phyloP scores from a whole-genome alignment of 2,888 invertebrate genomes.

The Opisthograptis luteolata region DNA sequence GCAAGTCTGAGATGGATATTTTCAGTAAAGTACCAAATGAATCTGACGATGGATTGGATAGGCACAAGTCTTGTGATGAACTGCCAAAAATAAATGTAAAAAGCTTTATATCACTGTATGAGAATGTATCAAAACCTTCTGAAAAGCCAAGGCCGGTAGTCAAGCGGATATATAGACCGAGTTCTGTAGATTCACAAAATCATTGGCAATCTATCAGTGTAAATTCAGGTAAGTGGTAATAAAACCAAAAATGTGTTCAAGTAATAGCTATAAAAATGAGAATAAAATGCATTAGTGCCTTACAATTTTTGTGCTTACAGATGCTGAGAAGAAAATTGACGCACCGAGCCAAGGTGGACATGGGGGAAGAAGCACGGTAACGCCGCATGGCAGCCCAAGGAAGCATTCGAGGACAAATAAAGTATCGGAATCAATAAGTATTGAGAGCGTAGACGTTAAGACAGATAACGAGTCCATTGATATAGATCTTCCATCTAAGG shows the following conservation, averaged over 20 bases:
- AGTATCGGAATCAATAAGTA: conserved; percentile 46
- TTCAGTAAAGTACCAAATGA: conserved; percentile 64
- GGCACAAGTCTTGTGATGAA: conserved; percentile 75
- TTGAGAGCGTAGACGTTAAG: conserved; percentile 46
- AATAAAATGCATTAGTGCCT: no score
- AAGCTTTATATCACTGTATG: conserved; percentile 73
- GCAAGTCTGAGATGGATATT: conserved; percentile 80
- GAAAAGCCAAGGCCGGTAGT: conserved; percentile 43
- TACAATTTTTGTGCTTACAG: conserved; percentile 48
- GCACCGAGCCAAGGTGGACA: conserved; percentile 19
- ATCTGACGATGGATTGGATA: conserved; percentile 58
- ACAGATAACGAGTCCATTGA: conserved; percentile 53
- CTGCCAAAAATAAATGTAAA: conserved; percentile 75
- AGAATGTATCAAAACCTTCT: conserved; percentile 66
- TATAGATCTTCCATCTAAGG: conserved; percentile 43
- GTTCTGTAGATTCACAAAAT: conserved; percentile 52
- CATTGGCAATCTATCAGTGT: conserved; percentile 53
- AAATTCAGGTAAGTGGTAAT: conserved; percentile 57
- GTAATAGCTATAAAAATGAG: neutral
- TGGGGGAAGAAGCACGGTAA: conserved; percentile 15
- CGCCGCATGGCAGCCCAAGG: conserved; percentile 32
- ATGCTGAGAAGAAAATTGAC: conserved; percentile 47
- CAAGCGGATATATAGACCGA: conserved; percentile 48
- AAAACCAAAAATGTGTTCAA: neutral
- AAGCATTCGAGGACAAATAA: conserved; percentile 42